These are phyloP conservation scores for Turnix velox DNA, from an alignment of 2,113 vertebrate species.

Conservation along the genomic window DNA sequence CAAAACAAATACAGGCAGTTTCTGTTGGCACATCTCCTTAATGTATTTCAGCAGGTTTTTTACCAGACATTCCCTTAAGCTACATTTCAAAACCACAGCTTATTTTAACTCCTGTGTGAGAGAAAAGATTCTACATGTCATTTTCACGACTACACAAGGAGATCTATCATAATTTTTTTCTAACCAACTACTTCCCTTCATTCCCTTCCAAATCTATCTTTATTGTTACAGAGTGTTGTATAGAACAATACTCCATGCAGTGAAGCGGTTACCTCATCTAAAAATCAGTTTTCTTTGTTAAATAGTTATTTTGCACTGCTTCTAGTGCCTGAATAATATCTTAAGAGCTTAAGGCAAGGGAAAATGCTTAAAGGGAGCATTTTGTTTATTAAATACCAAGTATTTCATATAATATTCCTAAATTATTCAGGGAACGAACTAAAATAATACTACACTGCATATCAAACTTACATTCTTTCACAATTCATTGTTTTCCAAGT, in stretches of 20 bases:
- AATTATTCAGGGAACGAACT: background rate
- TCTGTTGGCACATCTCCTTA: background rate
- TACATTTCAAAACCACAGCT: constrained; percentile 33
- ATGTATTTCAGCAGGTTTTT: background rate
- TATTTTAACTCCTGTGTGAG: background rate
- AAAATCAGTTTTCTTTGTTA: constrained; percentile 22
- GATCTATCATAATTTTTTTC: constrained; percentile 11
- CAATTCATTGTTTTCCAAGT: background rate
- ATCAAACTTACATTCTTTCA: background rate
- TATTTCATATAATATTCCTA: no score
- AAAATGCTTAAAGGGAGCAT: background rate
- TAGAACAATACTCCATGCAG: background rate
- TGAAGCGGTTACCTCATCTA: background rate
- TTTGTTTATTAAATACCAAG: background rate
- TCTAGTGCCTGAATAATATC: background rate
- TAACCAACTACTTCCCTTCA: background rate
- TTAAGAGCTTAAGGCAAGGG: constrained; percentile 2
- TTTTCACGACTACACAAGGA: background rate
- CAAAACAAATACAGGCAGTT: constrained; percentile 33
- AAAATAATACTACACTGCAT: background rate
- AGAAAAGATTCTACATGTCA: background rate
- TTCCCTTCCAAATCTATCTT: background rate
- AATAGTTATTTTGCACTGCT: background rate
- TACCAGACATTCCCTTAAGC: constrained; percentile 26
- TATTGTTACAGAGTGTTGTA: background rate